These are phyloP conservation scores for Drosophila sp. DNA, from an alignment of 1,140 invertebrate genomes.

Conservation along the genomic window DNA sequence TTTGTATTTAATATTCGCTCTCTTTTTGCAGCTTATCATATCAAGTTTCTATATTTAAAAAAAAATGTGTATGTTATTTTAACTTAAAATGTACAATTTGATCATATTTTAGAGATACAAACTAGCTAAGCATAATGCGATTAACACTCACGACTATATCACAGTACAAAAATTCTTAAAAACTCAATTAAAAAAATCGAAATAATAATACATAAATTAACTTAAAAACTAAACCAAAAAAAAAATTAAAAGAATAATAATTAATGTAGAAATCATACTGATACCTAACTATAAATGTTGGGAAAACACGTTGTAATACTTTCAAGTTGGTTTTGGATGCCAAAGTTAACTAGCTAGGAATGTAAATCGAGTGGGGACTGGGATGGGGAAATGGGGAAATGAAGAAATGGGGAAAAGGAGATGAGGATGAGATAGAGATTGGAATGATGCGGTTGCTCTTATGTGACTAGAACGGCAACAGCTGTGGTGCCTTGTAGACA, in stretches of 20 bases:
- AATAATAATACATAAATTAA: constrained; percentile 20
- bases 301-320: constrained; percentile 48
- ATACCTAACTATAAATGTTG: constrained; percentile 14
- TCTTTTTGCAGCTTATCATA: constrained; percentile 32
- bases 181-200: constrained; percentile 46
- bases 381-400: neutral
- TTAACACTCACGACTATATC: constrained; percentile 68
- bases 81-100: constrained; percentile 31
- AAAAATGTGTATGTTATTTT: constrained; percentile 3
- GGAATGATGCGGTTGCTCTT: constrained; percentile 52
- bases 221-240: constrained; percentile 17
- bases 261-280: neutral
- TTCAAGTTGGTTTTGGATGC: constrained; percentile 49
- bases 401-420: neutral
- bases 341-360: constrained; percentile 10
- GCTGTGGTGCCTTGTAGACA: no score
- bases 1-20: constrained; percentile 38
- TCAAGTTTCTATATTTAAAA: constrained; percentile 22
- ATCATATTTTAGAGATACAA: constrained; percentile 35
- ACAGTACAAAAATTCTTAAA: constrained; percentile 58
- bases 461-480: constrained; percentile 77
- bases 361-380: no score
- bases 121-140: constrained; percentile 60
- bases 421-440: neutral
- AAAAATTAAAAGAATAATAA: constrained; percentile 8